Evolutionary conservation across 1,140 invertebrate species (phyloP).

Genomic region (Cheumatopsyche charites): DNA sequence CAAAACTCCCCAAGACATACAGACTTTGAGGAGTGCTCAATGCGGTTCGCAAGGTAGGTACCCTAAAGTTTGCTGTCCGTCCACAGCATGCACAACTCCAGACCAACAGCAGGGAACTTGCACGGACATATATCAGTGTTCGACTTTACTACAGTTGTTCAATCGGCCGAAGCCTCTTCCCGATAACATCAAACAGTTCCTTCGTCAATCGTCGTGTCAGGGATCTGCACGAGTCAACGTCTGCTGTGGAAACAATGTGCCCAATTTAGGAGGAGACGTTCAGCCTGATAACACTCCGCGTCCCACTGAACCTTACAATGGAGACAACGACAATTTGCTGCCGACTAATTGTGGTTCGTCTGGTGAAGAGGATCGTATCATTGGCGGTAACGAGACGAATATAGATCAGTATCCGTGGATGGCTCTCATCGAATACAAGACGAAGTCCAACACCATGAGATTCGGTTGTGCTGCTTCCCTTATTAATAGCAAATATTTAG

Average conservation of each 20-base stretch:
- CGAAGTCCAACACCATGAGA: background rate
- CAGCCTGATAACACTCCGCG: background rate
- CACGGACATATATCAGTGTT: constrained; percentile 53
- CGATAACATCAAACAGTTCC: constrained; percentile 1
- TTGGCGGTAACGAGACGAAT: constrained; percentile 63
- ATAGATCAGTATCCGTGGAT: constrained; percentile 69
- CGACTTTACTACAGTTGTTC: constrained; percentile 52
- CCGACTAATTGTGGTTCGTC: constrained; percentile 51
- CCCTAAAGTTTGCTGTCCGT: constrained; percentile 23
- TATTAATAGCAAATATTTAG: constrained; percentile 52
- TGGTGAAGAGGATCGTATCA: constrained; percentile 55
- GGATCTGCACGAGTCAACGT: constrained; percentile 1
- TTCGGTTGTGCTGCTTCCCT: constrained; percentile 52
- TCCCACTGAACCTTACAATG: no score
- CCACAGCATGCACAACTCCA: constrained; percentile 48
- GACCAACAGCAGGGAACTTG: constrained; percentile 52
- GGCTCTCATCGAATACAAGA: constrained; percentile 63
- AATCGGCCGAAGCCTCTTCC: constrained; percentile 40
- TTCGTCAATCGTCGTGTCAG: constrained; percentile 3
- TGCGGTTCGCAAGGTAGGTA: constrained; percentile 22
- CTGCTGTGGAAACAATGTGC: background rate
- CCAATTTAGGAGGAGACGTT: background rate
- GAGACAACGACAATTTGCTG: constrained; percentile 28
- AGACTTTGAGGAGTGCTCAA: constrained; percentile 37
- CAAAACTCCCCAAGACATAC: constrained; percentile 22